These are phyloP conservation scores for Coenonympha arcania DNA, from an alignment of 2,888 invertebrate species.

Conservation along the genomic window DNA sequence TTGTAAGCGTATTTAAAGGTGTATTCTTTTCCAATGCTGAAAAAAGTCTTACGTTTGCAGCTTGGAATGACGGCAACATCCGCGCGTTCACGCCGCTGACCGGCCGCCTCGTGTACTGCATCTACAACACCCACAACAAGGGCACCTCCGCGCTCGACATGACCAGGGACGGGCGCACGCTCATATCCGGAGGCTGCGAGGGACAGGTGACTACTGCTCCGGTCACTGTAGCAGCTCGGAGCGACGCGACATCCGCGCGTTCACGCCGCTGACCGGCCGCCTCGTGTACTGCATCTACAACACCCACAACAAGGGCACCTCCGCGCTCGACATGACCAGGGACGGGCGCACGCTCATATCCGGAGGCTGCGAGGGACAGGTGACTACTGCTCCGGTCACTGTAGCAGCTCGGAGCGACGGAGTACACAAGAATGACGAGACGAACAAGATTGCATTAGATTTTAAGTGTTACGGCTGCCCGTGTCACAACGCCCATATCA, in stretches of 20 bases:
- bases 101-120: conserved; percentile 85
- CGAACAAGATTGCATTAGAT: too few relatives aligned
- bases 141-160: conserved; percentile 88
- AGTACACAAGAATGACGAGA: too few relatives aligned
- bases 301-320: conserved; percentile 92
- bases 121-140: conserved; percentile 91
- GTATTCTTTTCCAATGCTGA: too few relatives aligned
- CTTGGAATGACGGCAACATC: conserved; percentile 88
- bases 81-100: conserved; percentile 87
- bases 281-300: conserved; percentile 87
- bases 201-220: conserved; percentile 90
- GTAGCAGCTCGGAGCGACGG: conserved; percentile 87
- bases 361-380: conserved; percentile 95
- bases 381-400: too few relatives aligned
- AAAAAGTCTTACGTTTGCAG: conserved; percentile 49
- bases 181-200: conserved; percentile 93
- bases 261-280: conserved; percentile 86
- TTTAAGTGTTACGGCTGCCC: too few relatives aligned
- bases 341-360: conserved; percentile 83
- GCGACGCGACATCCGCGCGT: conserved; percentile 86
- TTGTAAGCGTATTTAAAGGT: too few relatives aligned
- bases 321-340: conserved; percentile 83
- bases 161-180: conserved; percentile 78
- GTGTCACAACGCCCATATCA: too few relatives aligned
- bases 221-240: conserved; percentile 86